Percentiles rank a stretch among this genome's conserved stretches.
Conservation (phyloP, 2,888 invertebrate species). For the Epinotia bilunana region DNA sequence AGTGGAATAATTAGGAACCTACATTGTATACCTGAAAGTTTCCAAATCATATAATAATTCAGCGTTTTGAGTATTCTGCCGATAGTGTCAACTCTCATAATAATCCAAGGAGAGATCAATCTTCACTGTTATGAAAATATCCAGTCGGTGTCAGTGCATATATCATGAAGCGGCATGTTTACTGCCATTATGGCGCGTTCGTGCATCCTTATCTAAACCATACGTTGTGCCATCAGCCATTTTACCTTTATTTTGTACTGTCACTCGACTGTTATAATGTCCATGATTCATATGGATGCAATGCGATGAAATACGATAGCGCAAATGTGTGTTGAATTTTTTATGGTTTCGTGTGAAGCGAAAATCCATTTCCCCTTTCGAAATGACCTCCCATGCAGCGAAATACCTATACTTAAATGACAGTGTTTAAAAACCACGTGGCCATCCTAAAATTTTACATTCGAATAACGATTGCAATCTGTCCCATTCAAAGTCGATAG, state of each 20-base stretch:
- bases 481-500: slow-evolving; percentile 42
- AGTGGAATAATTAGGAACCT: neutral
- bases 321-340: slow-evolving; percentile 42
- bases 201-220: slow-evolving; percentile 67
- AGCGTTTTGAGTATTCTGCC: neutral
- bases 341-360: slow-evolving; percentile 38
- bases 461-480: slow-evolving; percentile 44
- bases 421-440: slow-evolving; percentile 21
- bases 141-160: slow-evolving; percentile 38
- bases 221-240: slow-evolving; percentile 60
- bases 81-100: slow-evolving; percentile 38
- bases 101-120: slow-evolving; percentile 47
- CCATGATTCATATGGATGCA: slow-evolving; percentile 56
- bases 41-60: neutral
- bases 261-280: slow-evolving; percentile 57
- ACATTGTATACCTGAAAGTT: neutral
- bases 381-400: slow-evolving; percentile 23
- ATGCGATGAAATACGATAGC: slow-evolving; percentile 39
- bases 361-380: slow-evolving; percentile 22
- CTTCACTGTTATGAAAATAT: slow-evolving; percentile 55
- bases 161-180: slow-evolving; percentile 56
- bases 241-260: slow-evolving; percentile 62
- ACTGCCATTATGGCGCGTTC: slow-evolving; percentile 64
- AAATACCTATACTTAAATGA: slow-evolving; percentile 4
- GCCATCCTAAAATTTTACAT: slow-evolving; percentile 35